Conservation (phyloP, 2,113 vertebrate species). For the Rattus rattus region DNA sequence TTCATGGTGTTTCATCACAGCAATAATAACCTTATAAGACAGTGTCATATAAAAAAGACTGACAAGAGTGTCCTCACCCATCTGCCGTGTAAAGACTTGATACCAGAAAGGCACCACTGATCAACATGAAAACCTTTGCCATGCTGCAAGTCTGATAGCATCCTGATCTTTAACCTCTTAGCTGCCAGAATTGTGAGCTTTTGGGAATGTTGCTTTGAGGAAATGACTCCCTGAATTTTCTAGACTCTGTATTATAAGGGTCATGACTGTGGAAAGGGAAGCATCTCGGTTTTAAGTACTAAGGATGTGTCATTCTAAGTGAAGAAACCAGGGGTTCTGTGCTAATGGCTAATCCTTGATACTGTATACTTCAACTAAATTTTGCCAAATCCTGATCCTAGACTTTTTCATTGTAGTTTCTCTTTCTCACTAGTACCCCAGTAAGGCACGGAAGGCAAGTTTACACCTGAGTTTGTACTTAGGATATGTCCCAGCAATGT, state of each 20-base stretch:
- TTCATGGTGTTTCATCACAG: not conserved
- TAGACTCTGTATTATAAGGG: not conserved
- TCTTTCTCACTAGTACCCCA: constrained; percentile 76
- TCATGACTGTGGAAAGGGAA: not conserved
- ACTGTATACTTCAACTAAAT: not conserved
- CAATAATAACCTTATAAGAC: not conserved
- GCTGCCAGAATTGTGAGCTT: not conserved
- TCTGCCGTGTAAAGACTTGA: not conserved
- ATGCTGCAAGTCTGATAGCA: not conserved
- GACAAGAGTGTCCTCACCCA: not conserved
- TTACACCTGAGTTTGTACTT: constrained; percentile 65
- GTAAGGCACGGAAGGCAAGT: constrained; percentile 38
- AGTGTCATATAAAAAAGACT: not conserved
- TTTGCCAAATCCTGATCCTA: constrained; percentile 23
- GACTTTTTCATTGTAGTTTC: constrained; percentile 21
- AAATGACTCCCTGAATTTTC: not conserved
- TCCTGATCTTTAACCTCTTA: not conserved
- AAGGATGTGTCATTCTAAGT: not conserved
- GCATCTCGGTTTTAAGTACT: not conserved
- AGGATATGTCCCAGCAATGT: constrained; percentile 78
- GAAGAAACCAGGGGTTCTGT: constrained; percentile 47
- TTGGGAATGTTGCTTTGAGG: not conserved
- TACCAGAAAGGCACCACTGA: not conserved
- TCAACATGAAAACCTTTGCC: not conserved
- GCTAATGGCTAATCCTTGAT: not conserved